Evolutionary conservation across 2,113 vertebrate species (phyloP).

Genomic region (Centrocercus urophasianus): DNA sequence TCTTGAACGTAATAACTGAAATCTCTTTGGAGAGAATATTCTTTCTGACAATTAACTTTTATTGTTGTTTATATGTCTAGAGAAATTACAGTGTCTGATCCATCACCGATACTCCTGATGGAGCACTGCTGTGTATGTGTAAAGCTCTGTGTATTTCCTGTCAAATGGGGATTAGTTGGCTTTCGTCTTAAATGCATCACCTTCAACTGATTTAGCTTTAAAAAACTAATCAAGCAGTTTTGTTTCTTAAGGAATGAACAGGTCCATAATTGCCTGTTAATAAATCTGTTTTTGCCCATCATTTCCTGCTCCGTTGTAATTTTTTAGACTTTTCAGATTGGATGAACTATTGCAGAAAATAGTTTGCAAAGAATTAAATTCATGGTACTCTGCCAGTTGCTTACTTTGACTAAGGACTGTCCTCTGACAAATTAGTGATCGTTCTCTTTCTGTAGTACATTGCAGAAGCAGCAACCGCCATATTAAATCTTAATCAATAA

Average conservation of each 20-base stretch:
- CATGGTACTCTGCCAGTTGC: constrained; percentile 29
- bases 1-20: background rate
- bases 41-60: background rate
- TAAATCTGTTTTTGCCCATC: background rate
- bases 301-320: background rate
- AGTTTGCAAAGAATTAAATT: constrained; percentile 40
- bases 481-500: constrained; percentile 82
- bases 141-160: background rate
- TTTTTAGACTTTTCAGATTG: background rate
- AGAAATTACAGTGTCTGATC: background rate
- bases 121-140: background rate
- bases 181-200: background rate
- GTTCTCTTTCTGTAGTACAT: constrained; percentile 45
- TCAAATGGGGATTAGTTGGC: background rate
- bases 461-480: constrained; percentile 28
- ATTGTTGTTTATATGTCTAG: background rate
- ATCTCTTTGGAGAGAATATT: background rate
- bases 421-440: constrained; percentile 65
- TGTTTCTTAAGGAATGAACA: background rate
- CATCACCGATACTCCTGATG: background rate
- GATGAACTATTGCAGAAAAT: background rate
- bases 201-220: background rate
- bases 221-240: background rate
- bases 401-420: constrained; percentile 41
- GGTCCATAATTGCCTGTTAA: background rate